Percentiles rank a stretch among this genome's conserved stretches.
phyloP scores from a whole-genome alignment of 1,140 invertebrate genomes.

The Subanguina moxae region DNA sequence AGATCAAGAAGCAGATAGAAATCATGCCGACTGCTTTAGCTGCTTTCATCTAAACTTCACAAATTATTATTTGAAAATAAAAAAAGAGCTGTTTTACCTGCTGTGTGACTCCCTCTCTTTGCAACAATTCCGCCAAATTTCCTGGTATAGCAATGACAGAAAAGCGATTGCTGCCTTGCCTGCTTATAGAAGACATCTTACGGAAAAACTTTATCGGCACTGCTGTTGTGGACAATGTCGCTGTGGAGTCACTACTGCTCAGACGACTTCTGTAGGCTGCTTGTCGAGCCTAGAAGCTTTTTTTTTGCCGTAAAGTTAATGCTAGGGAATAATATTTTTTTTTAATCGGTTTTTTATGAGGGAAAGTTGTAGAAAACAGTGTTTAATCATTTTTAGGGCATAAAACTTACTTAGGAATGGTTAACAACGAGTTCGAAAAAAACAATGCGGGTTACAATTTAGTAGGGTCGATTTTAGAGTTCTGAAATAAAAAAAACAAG shows the following conservation, averaged over 20 bases:
- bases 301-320: too few relatives aligned
- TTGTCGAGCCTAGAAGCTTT: neutral
- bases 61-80: slow-evolving; percentile 5
- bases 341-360: too few relatives aligned
- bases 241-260: slow-evolving; percentile 4
- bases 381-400: too few relatives aligned
- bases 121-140: slow-evolving; percentile 32
- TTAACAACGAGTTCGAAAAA: too few relatives aligned
- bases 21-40: slow-evolving; percentile 35
- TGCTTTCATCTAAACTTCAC: slow-evolving; percentile 20
- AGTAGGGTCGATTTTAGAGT: too few relatives aligned
- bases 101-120: slow-evolving; percentile 25
- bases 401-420: too few relatives aligned
- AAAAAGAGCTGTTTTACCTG: slow-evolving; percentile 20
- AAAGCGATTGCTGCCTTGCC: slow-evolving; percentile 11
- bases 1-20: neutral
- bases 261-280: neutral
- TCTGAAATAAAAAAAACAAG: too few relatives aligned
- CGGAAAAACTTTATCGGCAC: slow-evolving; percentile 6
- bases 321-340: too few relatives aligned
- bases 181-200: neutral
- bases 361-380: too few relatives aligned
- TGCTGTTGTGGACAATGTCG: slow-evolving; percentile 9
- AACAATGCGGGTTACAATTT: too few relatives aligned
- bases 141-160: slow-evolving; percentile 31